A percentile compares a stretch with the other conserved stretches of the same genome.
These are phyloP conservation scores for Ctenoplectra terminalis DNA, from an alignment of 1,140 invertebrate species.

Conservation along the genomic window DNA sequence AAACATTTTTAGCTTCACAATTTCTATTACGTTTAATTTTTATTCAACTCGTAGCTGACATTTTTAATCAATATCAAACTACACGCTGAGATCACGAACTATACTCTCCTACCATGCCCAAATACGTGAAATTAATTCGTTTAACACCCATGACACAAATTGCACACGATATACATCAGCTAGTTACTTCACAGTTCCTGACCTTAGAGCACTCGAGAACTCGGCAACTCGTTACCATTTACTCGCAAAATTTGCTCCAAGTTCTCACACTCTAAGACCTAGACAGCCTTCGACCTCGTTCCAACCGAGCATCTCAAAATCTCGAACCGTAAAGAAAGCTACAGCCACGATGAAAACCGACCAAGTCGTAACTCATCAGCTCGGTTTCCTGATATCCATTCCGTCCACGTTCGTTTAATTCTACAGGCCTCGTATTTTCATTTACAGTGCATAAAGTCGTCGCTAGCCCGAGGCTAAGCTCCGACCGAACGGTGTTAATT, in stretches of 20 bases:
- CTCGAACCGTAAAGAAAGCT: not conserved
- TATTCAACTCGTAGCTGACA: too few relatives aligned
- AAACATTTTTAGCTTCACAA: too few relatives aligned
- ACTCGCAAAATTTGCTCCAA: not conserved
- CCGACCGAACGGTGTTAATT: not conserved
- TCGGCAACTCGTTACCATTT: not conserved
- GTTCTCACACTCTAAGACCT: not conserved
- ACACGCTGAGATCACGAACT: not conserved
- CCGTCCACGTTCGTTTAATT: slow-evolving; percentile 19
- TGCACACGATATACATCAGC: not conserved
- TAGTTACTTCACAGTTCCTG: not conserved
- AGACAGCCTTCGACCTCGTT: not conserved
- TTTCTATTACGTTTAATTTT: too few relatives aligned
- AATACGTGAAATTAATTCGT: not conserved
- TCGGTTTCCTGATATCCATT: not conserved
- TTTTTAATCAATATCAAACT: too few relatives aligned
- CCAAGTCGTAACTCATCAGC: not conserved
- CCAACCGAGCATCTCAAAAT: not conserved
- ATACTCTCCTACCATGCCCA: not conserved
- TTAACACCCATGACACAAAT: slow-evolving; percentile 4
- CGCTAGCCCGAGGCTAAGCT: not conserved
- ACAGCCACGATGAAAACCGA: not conserved
- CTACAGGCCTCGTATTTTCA: slow-evolving; percentile 10
- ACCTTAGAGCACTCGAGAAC: not conserved
- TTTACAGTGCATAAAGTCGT: slow-evolving; percentile 13